These are phyloP conservation scores for Trachelus stipa DNA, from an alignment of 2,888 invertebrate species.

Conservation along the genomic window DNA sequence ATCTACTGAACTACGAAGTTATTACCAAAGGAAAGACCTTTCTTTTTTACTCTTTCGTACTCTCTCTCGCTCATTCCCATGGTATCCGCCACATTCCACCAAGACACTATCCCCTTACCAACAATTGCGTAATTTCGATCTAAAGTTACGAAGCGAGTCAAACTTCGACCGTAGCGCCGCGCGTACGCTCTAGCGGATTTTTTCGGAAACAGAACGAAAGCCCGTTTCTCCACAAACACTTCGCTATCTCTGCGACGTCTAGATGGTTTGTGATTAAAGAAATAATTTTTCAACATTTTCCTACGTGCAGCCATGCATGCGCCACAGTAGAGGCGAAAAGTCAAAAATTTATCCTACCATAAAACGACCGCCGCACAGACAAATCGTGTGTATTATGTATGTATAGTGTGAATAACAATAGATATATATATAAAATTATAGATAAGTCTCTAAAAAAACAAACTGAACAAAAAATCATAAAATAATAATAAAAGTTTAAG, in stretches of 20 bases:
- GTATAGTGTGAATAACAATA: neutral
- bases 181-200: neutral
- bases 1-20: constrained; percentile 15
- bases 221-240: neutral
- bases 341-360: neutral
- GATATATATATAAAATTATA: neutral
- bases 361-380: neutral
- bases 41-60: neutral
- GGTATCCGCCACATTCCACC: neutral
- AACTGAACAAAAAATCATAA: neutral
- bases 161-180: neutral
- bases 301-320: constrained; percentile 60
- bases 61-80: neutral
- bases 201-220: neutral
- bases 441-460: neutral
- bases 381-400: neutral
- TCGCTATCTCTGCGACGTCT: neutral
- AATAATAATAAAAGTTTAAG: constrained; percentile 26
- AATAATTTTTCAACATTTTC: constrained; percentile 18
- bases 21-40: neutral
- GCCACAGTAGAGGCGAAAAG: constrained; percentile 35
- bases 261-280: neutral
- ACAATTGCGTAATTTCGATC: neutral
- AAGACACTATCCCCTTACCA: neutral
- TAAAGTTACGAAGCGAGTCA: neutral